phyloP scores from a whole-genome alignment of 2,113 vertebrate genomes.

The Arenaria interpres region DNA sequence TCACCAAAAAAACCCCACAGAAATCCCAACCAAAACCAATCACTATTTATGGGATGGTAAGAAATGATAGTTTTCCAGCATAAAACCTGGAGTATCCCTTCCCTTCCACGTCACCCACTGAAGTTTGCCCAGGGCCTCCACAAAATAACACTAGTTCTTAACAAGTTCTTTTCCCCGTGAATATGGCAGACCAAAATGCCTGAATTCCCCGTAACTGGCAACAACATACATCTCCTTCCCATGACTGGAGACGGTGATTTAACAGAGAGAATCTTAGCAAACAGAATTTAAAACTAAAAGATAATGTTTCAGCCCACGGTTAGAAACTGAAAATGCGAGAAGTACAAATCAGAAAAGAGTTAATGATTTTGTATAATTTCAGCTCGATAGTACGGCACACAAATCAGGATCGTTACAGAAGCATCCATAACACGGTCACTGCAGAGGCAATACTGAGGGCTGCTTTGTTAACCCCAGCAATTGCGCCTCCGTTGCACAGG shows the following conservation, averaged over 20 bases:
- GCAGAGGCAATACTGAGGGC: constrained; percentile 19
- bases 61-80: not conserved
- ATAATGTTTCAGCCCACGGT: not conserved
- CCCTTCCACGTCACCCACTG: not conserved
- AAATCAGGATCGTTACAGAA: not conserved
- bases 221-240: not conserved
- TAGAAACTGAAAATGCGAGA: not conserved
- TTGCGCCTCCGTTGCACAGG: constrained; percentile 26
- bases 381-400: not conserved
- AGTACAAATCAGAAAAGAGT: not conserved
- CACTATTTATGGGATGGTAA: not conserved
- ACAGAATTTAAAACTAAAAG: not conserved
- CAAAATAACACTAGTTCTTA: not conserved
- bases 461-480: constrained; percentile 20
- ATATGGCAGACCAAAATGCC: not conserved
- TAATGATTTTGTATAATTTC: not conserved
- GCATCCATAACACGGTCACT: constrained; percentile 14
- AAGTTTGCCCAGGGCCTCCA: not conserved
- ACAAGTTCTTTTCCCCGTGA: not conserved
- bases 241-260: not conserved
- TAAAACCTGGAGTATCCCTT: not conserved
- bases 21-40: not conserved
- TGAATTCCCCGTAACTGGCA: not conserved
- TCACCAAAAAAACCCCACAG: not conserved
- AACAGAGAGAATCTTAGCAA: not conserved